Evolutionary conservation across 2,113 vertebrate genomes (phyloP), one percentile per base, ranked within the genome.

Genomic region (Sterna hirundo): DNA sequence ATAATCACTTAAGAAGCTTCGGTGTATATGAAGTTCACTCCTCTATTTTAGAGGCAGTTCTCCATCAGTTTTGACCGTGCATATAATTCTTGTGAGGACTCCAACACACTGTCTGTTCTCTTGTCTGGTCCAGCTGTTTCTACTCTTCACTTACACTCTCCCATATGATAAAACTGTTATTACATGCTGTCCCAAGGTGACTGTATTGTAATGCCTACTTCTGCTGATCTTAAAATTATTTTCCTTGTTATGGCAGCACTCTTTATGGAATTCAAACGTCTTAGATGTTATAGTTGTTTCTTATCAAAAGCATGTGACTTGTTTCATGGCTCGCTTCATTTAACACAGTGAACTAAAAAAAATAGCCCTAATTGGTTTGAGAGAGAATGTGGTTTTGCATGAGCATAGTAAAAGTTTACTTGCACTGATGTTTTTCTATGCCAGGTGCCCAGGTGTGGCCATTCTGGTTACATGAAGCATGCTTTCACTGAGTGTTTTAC

Each of bases 391-490:
- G 75, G 4, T 87, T 96, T 96, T 92, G 94, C 90, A 96, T 94
- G 88, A 93, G 93, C 62, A 54, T 80, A 86, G 66, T 80, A 77
- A 40, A 93, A 95, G 47, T 79, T 91, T 87, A 88, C 47, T 81
- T 97, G 88, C 62, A 55, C 79, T 85, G 77, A 82, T 69, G 85
- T 92, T 95, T 95, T 93, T 83, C 93, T 93, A 90, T 51, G 20
- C 64, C 76, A 85, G 64, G 47, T 75, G 80, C 91, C 90, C 86
- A 89, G 85, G 58, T 92, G 80, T 85, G 78, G 40, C 68, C 83
- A 65, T 62, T 62, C 86, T 92, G 83, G 66, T 93, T 97, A 96
- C 96, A 96, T 95, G 66, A 87, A 95, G 92, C 96, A 90, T 96
- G 82, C 76, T 96, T 97, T 94, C 83, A 97, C 79, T 82, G n/a